Percentiles rank a stretch among this genome's conserved stretches.
Evolutionary conservation across 2,888 invertebrate genomes (phyloP).

Genomic region (Eretmocerus hayati): DNA sequence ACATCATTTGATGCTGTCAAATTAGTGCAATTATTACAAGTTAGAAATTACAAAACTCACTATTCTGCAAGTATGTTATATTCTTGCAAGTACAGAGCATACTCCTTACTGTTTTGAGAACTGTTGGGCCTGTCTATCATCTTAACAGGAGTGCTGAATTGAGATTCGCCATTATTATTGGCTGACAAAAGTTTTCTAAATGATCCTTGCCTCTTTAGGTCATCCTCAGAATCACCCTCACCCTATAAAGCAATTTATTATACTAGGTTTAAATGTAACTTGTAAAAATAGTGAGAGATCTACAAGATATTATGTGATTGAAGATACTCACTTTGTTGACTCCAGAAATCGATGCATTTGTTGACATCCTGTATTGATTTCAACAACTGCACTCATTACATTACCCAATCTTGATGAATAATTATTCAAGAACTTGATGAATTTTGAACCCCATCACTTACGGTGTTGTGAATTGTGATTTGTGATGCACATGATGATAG

Average conservation of each 20-base stretch:
- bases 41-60: constrained; percentile 58
- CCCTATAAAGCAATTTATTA: constrained; percentile 24
- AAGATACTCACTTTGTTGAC: constrained; percentile 13
- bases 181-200: constrained; percentile 53
- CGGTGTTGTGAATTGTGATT: no score
- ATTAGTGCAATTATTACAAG: neutral
- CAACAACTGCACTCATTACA: constrained; percentile 4
- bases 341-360: constrained; percentile 21
- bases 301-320: neutral
- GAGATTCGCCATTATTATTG: constrained; percentile 48
- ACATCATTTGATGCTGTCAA: no score
- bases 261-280: constrained; percentile 2
- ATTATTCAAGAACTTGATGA: constrained; percentile 11
- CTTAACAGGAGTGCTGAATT: constrained; percentile 57
- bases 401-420: constrained; percentile 1
- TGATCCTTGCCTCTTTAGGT: constrained; percentile 53
- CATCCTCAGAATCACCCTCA: constrained; percentile 38
- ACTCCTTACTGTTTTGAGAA: constrained; percentile 56
- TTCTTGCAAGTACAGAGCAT: constrained; percentile 76
- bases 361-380: constrained; percentile 17
- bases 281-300: neutral
- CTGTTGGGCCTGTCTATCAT: constrained; percentile 50
- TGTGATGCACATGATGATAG: no score
- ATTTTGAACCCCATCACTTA: no score
- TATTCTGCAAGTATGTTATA: constrained; percentile 88